phyloP scores from a whole-genome alignment of 1,140 invertebrate species.

The Bombus impatiens region DNA sequence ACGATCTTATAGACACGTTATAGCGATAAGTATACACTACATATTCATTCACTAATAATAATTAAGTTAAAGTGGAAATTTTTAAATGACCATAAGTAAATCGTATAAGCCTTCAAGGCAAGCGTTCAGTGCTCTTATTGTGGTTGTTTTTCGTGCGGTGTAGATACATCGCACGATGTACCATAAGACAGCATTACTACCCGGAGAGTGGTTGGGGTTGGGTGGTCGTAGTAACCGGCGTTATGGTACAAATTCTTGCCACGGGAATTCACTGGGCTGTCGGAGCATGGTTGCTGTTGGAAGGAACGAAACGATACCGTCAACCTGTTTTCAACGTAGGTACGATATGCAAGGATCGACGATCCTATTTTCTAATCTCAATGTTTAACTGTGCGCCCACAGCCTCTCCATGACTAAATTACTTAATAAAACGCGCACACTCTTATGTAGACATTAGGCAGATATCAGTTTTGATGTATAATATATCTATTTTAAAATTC shows the following conservation, averaged over 20 bases:
- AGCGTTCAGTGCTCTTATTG: background rate
- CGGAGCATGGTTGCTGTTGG: slow-evolving; percentile 76
- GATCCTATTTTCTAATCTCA: slow-evolving; percentile 24
- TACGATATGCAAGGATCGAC: slow-evolving; percentile 57
- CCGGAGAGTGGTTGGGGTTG: slow-evolving; percentile 88
- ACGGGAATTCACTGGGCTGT: slow-evolving; percentile 82
- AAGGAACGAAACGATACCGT: slow-evolving; percentile 72
- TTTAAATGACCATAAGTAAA: background rate
- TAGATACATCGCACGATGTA: slow-evolving; percentile 78
- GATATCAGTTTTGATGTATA: background rate
- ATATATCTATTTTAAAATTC: background rate
- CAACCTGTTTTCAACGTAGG: slow-evolving; percentile 73
- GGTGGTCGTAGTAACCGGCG: slow-evolving; percentile 83
- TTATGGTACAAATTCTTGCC: slow-evolving; percentile 82
- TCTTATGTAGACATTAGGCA: background rate
- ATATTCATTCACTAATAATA: background rate
- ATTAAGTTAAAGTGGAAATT: background rate
- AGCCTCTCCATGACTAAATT: background rate
- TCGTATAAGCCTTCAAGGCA: background rate
- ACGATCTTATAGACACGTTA: too few relatives aligned
- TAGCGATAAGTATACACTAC: too few relatives aligned
- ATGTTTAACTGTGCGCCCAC: background rate
- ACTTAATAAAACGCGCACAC: background rate
- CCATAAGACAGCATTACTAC: slow-evolving; percentile 85
- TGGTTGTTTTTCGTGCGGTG: slow-evolving; percentile 79